Conservation (phyloP, 2,113 vertebrate genomes). For the Andinoacara biseriatus region DNA sequence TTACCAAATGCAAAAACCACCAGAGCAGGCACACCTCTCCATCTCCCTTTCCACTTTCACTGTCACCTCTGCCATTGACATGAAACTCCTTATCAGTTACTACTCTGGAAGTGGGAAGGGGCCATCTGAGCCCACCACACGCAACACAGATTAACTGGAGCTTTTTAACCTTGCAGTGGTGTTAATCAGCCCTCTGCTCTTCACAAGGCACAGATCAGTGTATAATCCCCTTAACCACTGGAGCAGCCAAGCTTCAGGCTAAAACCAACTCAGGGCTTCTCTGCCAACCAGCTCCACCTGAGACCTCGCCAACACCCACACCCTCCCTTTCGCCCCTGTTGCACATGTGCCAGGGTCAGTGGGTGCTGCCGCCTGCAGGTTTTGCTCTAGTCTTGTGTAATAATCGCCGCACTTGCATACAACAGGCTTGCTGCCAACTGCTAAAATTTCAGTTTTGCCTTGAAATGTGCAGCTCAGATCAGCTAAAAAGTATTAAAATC, state of each 20-base stretch:
- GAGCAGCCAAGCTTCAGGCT: constrained; percentile 24
- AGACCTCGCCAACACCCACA: constrained; percentile 6
- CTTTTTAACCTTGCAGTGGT: constrained; percentile 54
- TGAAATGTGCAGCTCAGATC: not conserved
- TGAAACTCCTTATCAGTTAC: constrained; percentile 28
- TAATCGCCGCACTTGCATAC: constrained; percentile 16
- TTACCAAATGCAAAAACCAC: not conserved
- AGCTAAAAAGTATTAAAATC: not conserved
- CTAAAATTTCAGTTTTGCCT: not conserved
- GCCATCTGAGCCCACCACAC: constrained; percentile 13
- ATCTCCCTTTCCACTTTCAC: not conserved
- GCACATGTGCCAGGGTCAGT: constrained; percentile 31
- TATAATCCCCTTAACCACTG: constrained; percentile 64
- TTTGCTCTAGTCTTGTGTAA: constrained; percentile 7
- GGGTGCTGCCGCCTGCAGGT: constrained; percentile 30
- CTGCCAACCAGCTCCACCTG: constrained; percentile 39
- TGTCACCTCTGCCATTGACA: not conserved
- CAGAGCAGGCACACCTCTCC: not conserved
- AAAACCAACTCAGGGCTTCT: constrained; percentile 35
- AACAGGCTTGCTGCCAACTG: not conserved
- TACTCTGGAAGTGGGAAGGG: constrained; percentile 37
- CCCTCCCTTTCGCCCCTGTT: not conserved
- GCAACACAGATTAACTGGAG: constrained; percentile 46
- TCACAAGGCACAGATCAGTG: constrained; percentile 46
- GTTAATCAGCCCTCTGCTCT: constrained; percentile 51